Base-by-base conservation (phyloP, 2,888 invertebrate genomes). In the Laothoe populi region DNA sequence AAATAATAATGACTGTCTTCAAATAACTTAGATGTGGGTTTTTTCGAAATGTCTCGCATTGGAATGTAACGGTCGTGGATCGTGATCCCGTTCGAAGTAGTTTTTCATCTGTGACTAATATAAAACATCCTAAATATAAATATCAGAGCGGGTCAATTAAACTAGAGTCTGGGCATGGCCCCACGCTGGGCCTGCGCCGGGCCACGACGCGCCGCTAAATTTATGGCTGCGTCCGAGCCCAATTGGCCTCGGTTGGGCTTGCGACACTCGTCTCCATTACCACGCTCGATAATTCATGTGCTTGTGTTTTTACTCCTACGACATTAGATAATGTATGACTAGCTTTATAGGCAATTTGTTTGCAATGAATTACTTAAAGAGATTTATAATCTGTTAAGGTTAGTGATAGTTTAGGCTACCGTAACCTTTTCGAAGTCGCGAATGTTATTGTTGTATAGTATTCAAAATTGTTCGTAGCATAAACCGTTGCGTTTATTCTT, bases 61-160 rank as follows among this genome's bases (percentile, higher is more conserved):
- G 53, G 53, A 53, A 53, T 53, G 53, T 53, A 53, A 53, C 53
- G 53, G 53, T 31, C 31, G 11, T 11, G 11, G 53, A 11, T 35
- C 35, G 35, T 48, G 62, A 46, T 60, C 35, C 46, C 57, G 53
- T 53, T 53, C 31, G 35, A 53, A 19, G 53, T 53, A 53, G 53
- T 53, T 53, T 53, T 53, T 45, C 59, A 59, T 59, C 45, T 58
- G 42, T 58, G 74, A 70, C 70, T 76, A 78, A 65, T 64, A 69
- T 63, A 70, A 75, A 74, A 59, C 59, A 59, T 65, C 68, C 72
- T 77, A 74, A 53, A 78, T 81, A 85, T 83, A 85, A 86, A 84
- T 82, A 84, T 81, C 76, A 74, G 53, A 53, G 53, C 75, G 72
- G 81, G 74, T 83, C 84, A 85, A 86, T 86, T 84, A 85, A 81